Evolutionary conservation across 2,113 vertebrate genomes (phyloP).

Genomic region (Egretta garzetta): DNA sequence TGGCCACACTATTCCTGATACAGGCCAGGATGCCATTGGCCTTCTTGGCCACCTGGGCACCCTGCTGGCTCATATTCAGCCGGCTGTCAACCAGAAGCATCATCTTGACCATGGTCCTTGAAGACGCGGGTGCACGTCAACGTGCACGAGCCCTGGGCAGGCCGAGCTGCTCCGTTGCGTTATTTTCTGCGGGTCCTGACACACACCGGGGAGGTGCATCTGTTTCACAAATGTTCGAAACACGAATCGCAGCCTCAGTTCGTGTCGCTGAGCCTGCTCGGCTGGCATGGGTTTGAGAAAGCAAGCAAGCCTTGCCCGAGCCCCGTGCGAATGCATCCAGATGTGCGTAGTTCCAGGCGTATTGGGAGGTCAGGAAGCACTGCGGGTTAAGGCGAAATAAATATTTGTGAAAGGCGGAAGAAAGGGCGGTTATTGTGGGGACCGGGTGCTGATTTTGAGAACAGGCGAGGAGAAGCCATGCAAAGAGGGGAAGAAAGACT

Average conservation of each 20-base stretch:
- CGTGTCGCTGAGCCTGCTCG: not conserved
- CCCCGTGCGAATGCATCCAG: not conserved
- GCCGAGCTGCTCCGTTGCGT: not conserved
- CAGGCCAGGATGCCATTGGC: too few relatives aligned
- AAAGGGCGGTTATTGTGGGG: not conserved
- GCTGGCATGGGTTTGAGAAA: not conserved
- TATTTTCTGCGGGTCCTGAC: not conserved
- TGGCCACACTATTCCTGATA: too few relatives aligned
- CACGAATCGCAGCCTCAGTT: not conserved
- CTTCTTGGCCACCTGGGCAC: too few relatives aligned
- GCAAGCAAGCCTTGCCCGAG: not conserved
- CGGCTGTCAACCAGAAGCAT: too few relatives aligned
- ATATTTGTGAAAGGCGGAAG: not conserved
- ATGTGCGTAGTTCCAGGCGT: not conserved
- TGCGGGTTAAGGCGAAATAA: not conserved
- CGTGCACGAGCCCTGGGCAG: fast-evolving
- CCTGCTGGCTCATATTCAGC: too few relatives aligned
- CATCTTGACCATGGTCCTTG: not conserved
- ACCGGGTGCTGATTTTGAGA: not conserved
- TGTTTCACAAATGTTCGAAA: not conserved
- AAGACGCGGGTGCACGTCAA: fast-evolving
- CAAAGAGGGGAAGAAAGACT: not conserved
- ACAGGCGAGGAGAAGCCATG: not conserved
- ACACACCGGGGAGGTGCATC: fast-evolving
- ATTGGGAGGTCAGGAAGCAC: not conserved